Evolutionary conservation across 2,888 invertebrate genomes (phyloP).

Genomic region (Phyto melanocephala): DNA sequence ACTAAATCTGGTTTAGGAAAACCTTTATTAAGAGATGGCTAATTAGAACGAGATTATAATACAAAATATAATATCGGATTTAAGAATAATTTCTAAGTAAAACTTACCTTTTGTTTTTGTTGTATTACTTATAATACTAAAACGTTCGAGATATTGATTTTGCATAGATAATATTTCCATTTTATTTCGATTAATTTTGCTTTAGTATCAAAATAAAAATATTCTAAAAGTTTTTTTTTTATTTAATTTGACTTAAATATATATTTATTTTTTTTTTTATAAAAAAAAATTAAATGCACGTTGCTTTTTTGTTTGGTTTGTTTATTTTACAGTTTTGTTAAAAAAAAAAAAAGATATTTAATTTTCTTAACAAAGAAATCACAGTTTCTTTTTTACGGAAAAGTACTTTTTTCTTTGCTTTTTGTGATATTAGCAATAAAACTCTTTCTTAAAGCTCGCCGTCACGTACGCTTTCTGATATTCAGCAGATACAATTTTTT

Average conservation of each 20-base stretch:
- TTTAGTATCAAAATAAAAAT: slow-evolving; percentile 49
- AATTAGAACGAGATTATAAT: no score
- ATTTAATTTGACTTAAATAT: neutral
- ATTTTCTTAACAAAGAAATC: slow-evolving; percentile 55
- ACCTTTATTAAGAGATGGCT: no score
- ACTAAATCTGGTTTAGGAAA: no score
- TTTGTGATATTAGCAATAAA: slow-evolving; percentile 23
- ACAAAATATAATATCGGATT: no score
- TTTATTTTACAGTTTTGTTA: slow-evolving; percentile 45
- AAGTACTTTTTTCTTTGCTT: slow-evolving; percentile 18
- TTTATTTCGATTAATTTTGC: slow-evolving; percentile 64
- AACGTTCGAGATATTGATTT: slow-evolving; percentile 66
- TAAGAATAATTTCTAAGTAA: neutral
- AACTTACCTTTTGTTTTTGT: slow-evolving; percentile 60
- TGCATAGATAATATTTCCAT: slow-evolving; percentile 69
- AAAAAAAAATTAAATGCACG: slow-evolving; percentile 55
- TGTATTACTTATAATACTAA: slow-evolving; percentile 57
- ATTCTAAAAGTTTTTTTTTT: slow-evolving; percentile 29
- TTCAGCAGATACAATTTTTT: slow-evolving; percentile 56
- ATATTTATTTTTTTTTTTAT: slow-evolving; percentile 21
- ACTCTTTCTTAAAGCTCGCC: slow-evolving; percentile 40
- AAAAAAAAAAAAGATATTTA: slow-evolving; percentile 23
- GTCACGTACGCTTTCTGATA: slow-evolving; percentile 63
- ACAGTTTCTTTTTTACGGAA: slow-evolving; percentile 39
- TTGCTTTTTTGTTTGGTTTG: no score